phyloP scores from a whole-genome alignment of 2,888 invertebrate species.

The Drepana falcataria region DNA sequence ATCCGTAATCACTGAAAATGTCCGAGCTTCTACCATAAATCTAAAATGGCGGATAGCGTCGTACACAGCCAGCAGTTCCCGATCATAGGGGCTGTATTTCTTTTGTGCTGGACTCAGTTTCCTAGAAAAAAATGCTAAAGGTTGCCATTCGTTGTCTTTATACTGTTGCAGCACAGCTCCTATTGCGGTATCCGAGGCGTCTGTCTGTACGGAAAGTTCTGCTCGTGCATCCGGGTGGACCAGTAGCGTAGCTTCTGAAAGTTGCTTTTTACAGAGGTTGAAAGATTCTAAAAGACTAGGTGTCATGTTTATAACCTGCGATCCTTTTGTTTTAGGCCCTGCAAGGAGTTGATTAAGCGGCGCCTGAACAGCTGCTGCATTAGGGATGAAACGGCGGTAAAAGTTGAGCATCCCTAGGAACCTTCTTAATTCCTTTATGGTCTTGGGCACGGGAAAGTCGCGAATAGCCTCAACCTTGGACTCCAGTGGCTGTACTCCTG shows the following conservation, averaged over 20 bases:
- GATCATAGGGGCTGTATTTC: not conserved
- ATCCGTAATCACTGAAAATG: not conserved
- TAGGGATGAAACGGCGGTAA: constrained; percentile 28
- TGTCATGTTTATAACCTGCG: not conserved
- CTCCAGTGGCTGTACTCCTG: constrained; percentile 11
- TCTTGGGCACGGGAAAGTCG: constrained; percentile 10
- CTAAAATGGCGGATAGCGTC: not conserved
- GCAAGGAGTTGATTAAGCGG: not conserved
- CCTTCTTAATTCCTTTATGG: constrained; percentile 11
- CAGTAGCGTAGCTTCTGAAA: not conserved
- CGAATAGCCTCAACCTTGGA: constrained; percentile 14
- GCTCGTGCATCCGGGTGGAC: constrained; percentile 1
- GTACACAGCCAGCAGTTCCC: not conserved
- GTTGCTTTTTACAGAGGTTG: not conserved
- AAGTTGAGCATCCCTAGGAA: constrained; percentile 40
- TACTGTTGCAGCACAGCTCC: constrained; percentile 39
- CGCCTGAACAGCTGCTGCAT: not conserved
- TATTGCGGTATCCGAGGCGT: constrained; percentile 23
- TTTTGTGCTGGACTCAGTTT: constrained; percentile 17
- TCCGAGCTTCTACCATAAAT: not conserved
- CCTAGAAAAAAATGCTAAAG: constrained; percentile 21
- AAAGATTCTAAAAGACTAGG: not conserved
- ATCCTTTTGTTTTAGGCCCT: not conserved
- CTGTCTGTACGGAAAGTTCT: constrained; percentile 3
- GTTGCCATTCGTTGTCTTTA: constrained; percentile 1